These are phyloP conservation scores for Chiroxiphia lanceolata DNA, from an alignment of 2,797 vertebrate genomes.

Conservation along the genomic window DNA sequence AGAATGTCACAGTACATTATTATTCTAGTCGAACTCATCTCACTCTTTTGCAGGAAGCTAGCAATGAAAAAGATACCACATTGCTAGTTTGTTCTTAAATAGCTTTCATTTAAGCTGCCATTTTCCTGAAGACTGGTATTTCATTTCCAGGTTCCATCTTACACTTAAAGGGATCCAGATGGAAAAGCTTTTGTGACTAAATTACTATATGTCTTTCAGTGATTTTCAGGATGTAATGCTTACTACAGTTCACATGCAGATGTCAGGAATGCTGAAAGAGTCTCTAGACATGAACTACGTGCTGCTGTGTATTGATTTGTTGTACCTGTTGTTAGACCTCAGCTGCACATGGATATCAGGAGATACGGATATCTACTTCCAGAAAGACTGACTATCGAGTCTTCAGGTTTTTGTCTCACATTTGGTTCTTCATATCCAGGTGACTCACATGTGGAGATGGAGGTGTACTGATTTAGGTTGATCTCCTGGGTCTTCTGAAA, in stretches of 20 bases:
- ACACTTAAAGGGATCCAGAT: fast-evolving
- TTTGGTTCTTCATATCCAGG: neutral
- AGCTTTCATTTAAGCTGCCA: neutral
- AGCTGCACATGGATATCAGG: neutral
- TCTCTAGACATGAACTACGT: fast-evolving
- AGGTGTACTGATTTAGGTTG: neutral
- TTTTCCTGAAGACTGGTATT: neutral
- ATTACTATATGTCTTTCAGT: neutral
- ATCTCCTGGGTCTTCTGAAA: neutral
- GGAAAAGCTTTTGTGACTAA: neutral
- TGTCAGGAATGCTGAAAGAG: neutral
- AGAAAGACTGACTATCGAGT: neutral
- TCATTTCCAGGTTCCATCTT: neutral
- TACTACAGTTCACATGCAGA: fast-evolving
- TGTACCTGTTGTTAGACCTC: neutral
- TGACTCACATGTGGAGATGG: neutral
- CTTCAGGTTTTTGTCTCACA: neutral
- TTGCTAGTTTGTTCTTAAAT: neutral
- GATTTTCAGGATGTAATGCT: neutral
- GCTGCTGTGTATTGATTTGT: neutral
- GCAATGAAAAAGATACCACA: neutral
- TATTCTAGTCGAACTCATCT: neutral
- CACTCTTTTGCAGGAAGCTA: neutral
- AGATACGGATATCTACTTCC: neutral
- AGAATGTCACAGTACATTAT: neutral